Evolutionary conservation across 2,113 vertebrate genomes (phyloP), one percentile per base, ranked within the genome.

Genomic region (Shinisaurus crocodilurus): DNA sequence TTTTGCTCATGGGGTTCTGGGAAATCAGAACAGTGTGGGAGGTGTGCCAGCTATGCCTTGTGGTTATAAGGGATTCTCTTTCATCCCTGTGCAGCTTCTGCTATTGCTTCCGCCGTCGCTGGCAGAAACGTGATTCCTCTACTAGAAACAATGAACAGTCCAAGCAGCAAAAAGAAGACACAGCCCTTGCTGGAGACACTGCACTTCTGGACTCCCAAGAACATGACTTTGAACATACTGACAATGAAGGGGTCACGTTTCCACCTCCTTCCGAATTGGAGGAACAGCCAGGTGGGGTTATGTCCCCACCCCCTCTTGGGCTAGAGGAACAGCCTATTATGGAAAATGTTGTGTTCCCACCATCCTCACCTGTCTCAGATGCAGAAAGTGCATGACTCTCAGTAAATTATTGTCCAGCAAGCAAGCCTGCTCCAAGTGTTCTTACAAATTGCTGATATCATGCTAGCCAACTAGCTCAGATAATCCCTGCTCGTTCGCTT

Each of bases 401-500:
- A 84, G 32, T 89, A 84, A 89, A 84, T n/a, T 27, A 45, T 63
- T 84, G 29, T 43, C 48, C 48, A 43, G n/a, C 48, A 82, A 88
- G 25, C 9, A 72, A 48, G 12, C n/a, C 69, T 74, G n/a, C 18
- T 82, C 37, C 8, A 72, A 7, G 15, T 89, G 27, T 88, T 89
- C 29, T 74, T 86, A 72, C 20, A 74, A 15, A 45, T 77, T 82
- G 16, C 67, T 82, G 3, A 60, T 82, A 82, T n/a, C n/a, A n/a
- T 8, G 7, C 48, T 86, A 37, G 13, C 60, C 18, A 76, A 43
- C 7, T 20, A 76, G 37, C 75, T 50, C 34, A 54, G 48, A 54
- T 50, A n/a, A 29, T 54, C n/a, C 10, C 48, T 5, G 37, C 48
- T 86, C 6, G 20, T 54, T 40, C n/a, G n/a, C 69, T 37, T 57